Evolutionary conservation across 2,888 invertebrate genomes (phyloP).

Genomic region (Acronicta leporina): DNA sequence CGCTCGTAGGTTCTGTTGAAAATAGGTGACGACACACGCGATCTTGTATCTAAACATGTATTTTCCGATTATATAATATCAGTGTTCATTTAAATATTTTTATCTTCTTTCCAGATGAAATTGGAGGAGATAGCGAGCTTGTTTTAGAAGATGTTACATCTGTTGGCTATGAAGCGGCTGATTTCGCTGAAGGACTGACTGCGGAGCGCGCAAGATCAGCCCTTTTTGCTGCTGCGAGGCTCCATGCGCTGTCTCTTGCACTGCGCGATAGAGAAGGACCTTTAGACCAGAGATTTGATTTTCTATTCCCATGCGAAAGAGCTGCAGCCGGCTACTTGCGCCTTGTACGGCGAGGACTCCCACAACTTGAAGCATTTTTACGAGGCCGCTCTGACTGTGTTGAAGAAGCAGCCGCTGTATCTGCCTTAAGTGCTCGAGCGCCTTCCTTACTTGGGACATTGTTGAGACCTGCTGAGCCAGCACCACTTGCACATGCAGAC

Average conservation of each 20-base stretch:
- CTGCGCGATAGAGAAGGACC: conserved; percentile 84
- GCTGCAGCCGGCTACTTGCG: conserved; percentile 95
- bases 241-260: conserved; percentile 92
- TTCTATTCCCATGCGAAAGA: conserved; percentile 93
- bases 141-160: conserved; percentile 93
- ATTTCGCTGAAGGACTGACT: conserved; percentile 92
- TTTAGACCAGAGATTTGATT: conserved; percentile 86
- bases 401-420: conserved; percentile 90
- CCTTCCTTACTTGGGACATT: conserved; percentile 92
- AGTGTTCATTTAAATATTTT: background rate
- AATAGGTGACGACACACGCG: background rate
- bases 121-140: conserved; percentile 89
- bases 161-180: conserved; percentile 90
- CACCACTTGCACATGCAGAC: conserved; percentile 94
- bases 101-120: conserved; percentile 75
- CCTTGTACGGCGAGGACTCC: conserved; percentile 93
- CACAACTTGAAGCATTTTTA: conserved; percentile 92
- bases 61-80: background rate
- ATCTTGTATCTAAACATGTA: background rate
- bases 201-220: conserved; percentile 91
- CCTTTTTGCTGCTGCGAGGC: conserved; percentile 91
- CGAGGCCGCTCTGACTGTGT: conserved; percentile 91
- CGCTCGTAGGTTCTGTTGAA: conserved; percentile 9
- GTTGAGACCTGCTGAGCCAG: conserved; percentile 92
- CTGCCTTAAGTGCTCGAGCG: conserved; percentile 91